These are phyloP conservation scores for Paraescarpia echinospica DNA, from an alignment of 1,140 invertebrate species.

Conservation along the genomic window DNA sequence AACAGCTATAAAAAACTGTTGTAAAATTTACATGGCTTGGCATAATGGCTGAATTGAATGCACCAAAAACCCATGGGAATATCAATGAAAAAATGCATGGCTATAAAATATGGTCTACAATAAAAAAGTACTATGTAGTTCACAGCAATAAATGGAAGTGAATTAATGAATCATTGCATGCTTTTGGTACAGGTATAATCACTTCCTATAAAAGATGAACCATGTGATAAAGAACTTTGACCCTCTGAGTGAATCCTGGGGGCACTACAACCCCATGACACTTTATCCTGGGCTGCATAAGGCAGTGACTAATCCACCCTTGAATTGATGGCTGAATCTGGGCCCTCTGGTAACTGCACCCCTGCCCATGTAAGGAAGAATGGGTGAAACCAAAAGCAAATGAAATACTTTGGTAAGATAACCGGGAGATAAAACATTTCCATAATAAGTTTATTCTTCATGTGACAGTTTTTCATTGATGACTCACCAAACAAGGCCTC, in stretches of 20 bases:
- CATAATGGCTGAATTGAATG: background rate
- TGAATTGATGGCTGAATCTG: too few relatives aligned
- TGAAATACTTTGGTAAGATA: background rate
- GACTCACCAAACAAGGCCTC: too few relatives aligned
- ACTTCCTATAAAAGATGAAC: background rate
- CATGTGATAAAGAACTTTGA: background rate
- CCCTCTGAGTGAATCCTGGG: background rate
- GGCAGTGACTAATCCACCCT: background rate
- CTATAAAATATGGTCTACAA: background rate
- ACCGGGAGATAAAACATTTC: background rate
- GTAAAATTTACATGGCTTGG: background rate
- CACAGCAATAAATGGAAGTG: background rate
- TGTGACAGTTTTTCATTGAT: background rate
- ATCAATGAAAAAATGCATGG: background rate
- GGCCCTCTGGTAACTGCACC: background rate
- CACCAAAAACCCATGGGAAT: background rate
- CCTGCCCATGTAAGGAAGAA: background rate
- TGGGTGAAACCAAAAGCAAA: background rate
- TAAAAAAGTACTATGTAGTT: background rate
- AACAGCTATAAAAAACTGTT: background rate
- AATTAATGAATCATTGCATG: background rate
- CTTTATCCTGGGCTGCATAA: background rate
- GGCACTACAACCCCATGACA: background rate
- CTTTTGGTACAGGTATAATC: background rate
- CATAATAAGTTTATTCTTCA: background rate